phyloP scores from a whole-genome alignment of 2,797 vertebrate genomes.

The Sylvia borin region DNA sequence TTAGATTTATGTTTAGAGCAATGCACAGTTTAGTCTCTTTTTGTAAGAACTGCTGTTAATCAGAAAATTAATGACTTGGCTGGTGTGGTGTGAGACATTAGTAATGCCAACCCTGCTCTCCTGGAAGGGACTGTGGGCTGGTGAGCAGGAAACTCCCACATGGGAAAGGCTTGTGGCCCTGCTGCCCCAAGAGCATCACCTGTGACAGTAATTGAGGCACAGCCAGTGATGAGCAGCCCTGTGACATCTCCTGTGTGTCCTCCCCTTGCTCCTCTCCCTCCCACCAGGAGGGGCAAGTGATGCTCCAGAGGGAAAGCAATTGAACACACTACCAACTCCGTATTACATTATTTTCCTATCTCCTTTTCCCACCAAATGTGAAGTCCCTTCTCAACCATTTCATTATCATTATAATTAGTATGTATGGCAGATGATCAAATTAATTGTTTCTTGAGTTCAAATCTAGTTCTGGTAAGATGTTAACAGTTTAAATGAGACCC shows the following conservation, averaged over 20 bases:
- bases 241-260: neutral
- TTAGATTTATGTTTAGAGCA: constrained; percentile 39
- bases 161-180: neutral
- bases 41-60: constrained; percentile 47
- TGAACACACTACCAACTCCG: neutral
- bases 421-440: constrained; percentile 34
- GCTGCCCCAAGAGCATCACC: neutral
- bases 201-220: neutral
- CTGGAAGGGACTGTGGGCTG: neutral
- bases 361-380: neutral
- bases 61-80: constrained; percentile 59
- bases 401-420: constrained; percentile 46
- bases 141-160: neutral
- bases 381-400: constrained; percentile 19
- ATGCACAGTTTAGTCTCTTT: constrained; percentile 40
- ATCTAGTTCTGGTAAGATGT: constrained; percentile 48
- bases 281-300: neutral
- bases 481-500: constrained; percentile 68
- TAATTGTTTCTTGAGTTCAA: constrained; percentile 66
- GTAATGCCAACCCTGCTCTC: neutral
- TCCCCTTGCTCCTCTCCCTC: neutral
- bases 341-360: neutral
- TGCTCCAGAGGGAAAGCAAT: neutral
- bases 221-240: neutral
- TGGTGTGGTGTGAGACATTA: neutral